phyloP scores from a whole-genome alignment of 1,140 invertebrate species.

The Dreissena polymorpha region DNA sequence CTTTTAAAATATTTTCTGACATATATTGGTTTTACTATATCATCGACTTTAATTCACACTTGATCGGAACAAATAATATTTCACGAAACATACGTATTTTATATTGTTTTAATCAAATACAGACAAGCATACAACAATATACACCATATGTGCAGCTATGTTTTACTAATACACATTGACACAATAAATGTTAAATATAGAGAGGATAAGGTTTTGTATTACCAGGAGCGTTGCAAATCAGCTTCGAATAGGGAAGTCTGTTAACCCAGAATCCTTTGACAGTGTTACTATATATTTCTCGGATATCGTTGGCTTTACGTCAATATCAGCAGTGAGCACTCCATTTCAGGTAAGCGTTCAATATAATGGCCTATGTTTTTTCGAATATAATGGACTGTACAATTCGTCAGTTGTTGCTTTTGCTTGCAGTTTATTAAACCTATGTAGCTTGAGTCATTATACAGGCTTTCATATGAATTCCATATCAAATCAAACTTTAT shows the following conservation, averaged over 20 bases:
- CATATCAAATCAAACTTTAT: no score
- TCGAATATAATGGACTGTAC: neutral
- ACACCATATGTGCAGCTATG: conserved; percentile 26
- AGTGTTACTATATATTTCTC: conserved; percentile 85
- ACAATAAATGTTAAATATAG: no score
- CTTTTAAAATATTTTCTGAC: neutral
- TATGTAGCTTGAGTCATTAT: no score
- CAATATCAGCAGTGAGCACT: conserved; percentile 89
- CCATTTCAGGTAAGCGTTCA: conserved; percentile 87
- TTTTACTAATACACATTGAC: conserved; percentile 83
- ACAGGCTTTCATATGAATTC: no score
- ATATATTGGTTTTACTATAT: neutral
- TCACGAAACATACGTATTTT: neutral
- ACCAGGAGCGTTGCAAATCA: conserved; percentile 82
- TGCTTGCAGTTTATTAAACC: neutral
- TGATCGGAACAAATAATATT: neutral
- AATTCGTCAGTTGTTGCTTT: neutral
- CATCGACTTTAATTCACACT: no score
- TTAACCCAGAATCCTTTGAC: conserved; percentile 69
- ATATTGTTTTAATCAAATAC: no score
- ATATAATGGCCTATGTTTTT: neutral
- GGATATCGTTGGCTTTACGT: conserved; percentile 91
- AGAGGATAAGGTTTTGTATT: conserved; percentile 26
- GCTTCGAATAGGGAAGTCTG: conserved; percentile 64
- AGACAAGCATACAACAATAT: neutral